These are phyloP conservation scores for Hyposmocoma kahamanoa DNA, from an alignment of 1,140 invertebrate species.

Conservation along the genomic window DNA sequence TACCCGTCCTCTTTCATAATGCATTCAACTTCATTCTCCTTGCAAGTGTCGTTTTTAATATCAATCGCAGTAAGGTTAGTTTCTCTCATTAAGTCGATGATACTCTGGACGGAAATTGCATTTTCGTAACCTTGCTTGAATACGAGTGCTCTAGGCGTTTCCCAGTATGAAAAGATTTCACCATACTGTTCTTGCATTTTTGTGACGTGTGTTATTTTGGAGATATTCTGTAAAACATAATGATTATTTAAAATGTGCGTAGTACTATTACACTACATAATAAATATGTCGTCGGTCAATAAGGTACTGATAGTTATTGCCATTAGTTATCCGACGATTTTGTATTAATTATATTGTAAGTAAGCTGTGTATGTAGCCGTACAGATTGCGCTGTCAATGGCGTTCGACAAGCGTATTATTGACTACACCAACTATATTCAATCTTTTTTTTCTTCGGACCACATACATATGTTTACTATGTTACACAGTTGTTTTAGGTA, in stretches of 20 bases:
- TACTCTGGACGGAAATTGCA: slow-evolving; percentile 51
- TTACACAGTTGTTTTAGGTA: too few species aligned
- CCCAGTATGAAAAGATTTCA: slow-evolving; percentile 51
- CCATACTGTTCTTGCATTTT: slow-evolving; percentile 59
- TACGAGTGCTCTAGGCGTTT: slow-evolving; percentile 51
- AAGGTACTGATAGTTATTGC: too few species aligned
- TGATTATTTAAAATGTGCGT: slow-evolving; percentile 6
- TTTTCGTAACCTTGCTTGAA: slow-evolving; percentile 60
- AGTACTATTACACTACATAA: too few species aligned
- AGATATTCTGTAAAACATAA: slow-evolving; percentile 50
- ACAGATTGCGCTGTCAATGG: too few species aligned
- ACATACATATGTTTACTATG: too few species aligned
- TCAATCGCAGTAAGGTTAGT: slow-evolving; percentile 46
- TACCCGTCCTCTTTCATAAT: slow-evolving; percentile 36
- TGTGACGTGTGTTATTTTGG: slow-evolving; percentile 48
- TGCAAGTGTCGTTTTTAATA: slow-evolving; percentile 30
- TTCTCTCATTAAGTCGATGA: slow-evolving; percentile 57
- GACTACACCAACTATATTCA: too few species aligned
- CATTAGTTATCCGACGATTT: too few species aligned
- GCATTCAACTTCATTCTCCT: slow-evolving; percentile 37
- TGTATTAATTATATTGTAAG: too few species aligned
- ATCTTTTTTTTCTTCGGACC: too few species aligned
- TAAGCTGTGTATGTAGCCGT: too few species aligned
- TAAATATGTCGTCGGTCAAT: too few species aligned
- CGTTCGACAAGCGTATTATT: too few species aligned